Percentiles rank a stretch among this genome's conserved stretches.
phyloP scores from a whole-genome alignment of 2,113 vertebrate species.

The Porphyrio hochstetteri region DNA sequence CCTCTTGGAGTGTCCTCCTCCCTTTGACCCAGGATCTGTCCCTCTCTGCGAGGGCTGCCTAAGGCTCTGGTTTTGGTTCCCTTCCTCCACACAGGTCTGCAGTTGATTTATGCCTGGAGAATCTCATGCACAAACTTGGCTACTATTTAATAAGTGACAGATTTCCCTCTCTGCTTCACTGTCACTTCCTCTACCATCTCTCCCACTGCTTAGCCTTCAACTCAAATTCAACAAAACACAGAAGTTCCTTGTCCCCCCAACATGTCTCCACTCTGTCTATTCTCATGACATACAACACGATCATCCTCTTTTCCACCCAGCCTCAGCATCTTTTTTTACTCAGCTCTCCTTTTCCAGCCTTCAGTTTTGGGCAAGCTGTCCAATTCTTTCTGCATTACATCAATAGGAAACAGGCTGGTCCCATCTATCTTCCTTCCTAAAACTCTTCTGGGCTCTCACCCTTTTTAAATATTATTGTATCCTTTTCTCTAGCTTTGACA shows the following conservation, averaged over 20 bases:
- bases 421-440: neutral
- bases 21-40: neutral
- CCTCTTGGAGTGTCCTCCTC: neutral
- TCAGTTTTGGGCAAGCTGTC: neutral
- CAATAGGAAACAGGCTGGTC: neutral
- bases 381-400: neutral
- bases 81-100: neutral
- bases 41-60: neutral
- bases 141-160: slow-evolving; percentile 46
- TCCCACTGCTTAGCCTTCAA: neutral
- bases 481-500: neutral
- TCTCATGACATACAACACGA: neutral
- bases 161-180: neutral
- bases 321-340: slow-evolving; percentile 17
- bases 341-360: neutral
- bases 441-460: neutral
- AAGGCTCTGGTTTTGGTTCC: neutral
- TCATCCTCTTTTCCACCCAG: neutral
- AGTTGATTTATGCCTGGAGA: neutral
- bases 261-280: neutral
- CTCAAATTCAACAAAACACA: neutral
- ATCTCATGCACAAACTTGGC: neutral
- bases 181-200: neutral
- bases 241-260: neutral
- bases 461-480: neutral